Base-by-base conservation (phyloP, 1,140 invertebrate species). In the Zophobas morio region DNA sequence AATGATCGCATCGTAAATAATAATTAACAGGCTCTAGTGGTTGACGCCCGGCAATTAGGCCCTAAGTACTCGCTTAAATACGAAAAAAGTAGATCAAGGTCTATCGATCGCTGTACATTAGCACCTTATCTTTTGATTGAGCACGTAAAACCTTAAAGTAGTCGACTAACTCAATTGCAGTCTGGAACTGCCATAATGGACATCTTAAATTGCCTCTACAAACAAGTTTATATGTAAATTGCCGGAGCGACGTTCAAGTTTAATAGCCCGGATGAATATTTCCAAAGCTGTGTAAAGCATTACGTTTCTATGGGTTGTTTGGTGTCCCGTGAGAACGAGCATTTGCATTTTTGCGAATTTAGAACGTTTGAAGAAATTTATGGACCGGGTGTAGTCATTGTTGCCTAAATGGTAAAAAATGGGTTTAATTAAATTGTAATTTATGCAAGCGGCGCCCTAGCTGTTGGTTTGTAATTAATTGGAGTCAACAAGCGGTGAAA, bases 191-290 rank as follows among this genome's bases (percentile, higher is more conserved):
- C 36, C 3, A 35, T 60, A 60, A 60, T 37, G 56, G 56, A 60
- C 56, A 39, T 60, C 35, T 60, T 60, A 60, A 60, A 60, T 60
- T 60, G 56, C 6, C 35, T 60, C 56, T 60, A 36, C 35, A 60
- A 60, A 60, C 56, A 60, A 60, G 56, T 60, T 60, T 60, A 39
- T 39, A 60, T 60, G 56, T 35, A 60, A 39, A 60, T 60, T 60
- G 56, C 56, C 36, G 34, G 34, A 39, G 37, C 56, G 56, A 60
- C 56, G 35, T 60, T 60, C 34, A 37, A 60, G 56, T 60, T 60
- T 60, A 60, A 60, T 60, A 60, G 56, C 56, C 36, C 56, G 56
- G 36, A 60, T 60, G 8, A 60, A 60, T 60, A 35, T 37, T 60
- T 60, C 56, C 36, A 3, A 35, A 35, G 20, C 56, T 60, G 20